phyloP scores from a whole-genome alignment of 2,888 invertebrate genomes.

The Parnassius apollo region DNA sequence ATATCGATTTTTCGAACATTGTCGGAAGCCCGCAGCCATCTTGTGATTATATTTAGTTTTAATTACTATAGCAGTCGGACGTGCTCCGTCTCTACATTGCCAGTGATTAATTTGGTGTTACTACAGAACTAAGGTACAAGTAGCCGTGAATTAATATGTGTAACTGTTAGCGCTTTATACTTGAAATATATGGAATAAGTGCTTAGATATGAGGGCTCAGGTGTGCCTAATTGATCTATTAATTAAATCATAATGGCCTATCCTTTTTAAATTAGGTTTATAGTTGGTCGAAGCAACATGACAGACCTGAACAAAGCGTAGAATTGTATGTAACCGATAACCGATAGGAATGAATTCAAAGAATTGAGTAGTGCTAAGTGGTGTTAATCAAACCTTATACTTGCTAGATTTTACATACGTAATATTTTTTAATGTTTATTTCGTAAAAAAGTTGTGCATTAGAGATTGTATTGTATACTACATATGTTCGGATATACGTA shows the following conservation, averaged over 20 bases:
- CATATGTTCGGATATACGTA: slow-evolving; percentile 38
- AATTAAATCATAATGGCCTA: slow-evolving; percentile 5
- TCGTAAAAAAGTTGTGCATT: slow-evolving; percentile 54
- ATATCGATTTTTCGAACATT: slow-evolving; percentile 45
- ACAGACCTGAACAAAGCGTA: neutral
- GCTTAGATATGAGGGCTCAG: neutral
- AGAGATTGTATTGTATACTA: slow-evolving; percentile 44
- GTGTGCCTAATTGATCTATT: slow-evolving; percentile 1
- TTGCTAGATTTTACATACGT: slow-evolving; percentile 64
- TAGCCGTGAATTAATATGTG: slow-evolving; percentile 49
- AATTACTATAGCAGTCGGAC: neutral
- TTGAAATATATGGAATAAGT: slow-evolving; percentile 41
- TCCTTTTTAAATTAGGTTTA: neutral
- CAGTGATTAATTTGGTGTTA: slow-evolving; percentile 37
- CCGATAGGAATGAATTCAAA: slow-evolving; percentile 10
- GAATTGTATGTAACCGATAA: slow-evolving; percentile 6
- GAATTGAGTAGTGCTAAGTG: slow-evolving; percentile 17
- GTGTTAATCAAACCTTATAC: slow-evolving; percentile 42
- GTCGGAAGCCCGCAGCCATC: neutral
- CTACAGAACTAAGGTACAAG: slow-evolving; percentile 61
- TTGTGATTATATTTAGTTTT: slow-evolving; percentile 1
- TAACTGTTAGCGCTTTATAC: slow-evolving; percentile 45
- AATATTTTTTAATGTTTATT: slow-evolving; percentile 58
- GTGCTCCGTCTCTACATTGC: slow-evolving; percentile 10
- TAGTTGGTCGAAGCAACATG: neutral